A percentile compares a stretch with the other conserved stretches of the same genome.
These are phyloP conservation scores for Abscondita cerata DNA, from an alignment of 2,888 invertebrate genomes.

Conservation along the genomic window DNA sequence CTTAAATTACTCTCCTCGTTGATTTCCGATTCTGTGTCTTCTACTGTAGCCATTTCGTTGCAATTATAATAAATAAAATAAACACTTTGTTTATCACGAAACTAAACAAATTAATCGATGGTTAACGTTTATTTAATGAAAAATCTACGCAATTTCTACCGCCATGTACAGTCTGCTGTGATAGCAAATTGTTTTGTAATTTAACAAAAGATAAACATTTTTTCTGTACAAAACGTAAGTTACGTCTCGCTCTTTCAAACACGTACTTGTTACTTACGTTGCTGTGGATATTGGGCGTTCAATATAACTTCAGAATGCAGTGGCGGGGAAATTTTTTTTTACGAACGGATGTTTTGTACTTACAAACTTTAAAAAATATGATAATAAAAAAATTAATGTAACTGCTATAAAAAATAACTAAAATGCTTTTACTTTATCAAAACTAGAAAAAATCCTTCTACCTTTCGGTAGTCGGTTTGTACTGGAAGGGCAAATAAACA, in stretches of 20 bases:
- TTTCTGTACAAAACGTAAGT: background rate
- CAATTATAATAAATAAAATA: slow-evolving; percentile 3
- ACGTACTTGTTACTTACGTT: background rate
- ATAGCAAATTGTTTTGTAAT: slow-evolving; percentile 2
- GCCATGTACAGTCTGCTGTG: background rate
- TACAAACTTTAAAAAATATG: too few species aligned
- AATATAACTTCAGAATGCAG: background rate
- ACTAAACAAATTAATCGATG: slow-evolving; percentile 38
- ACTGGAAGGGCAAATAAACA: too few species aligned
- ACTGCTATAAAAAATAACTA: too few species aligned
- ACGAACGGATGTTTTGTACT: background rate
- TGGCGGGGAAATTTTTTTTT: background rate
- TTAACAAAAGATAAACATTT: slow-evolving; percentile 9
- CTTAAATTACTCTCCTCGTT: slow-evolving; percentile 54
- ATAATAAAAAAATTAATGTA: too few species aligned
- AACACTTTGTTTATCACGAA: slow-evolving; percentile 27
- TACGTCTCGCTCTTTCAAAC: background rate
- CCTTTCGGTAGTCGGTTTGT: too few species aligned
- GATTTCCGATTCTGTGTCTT: slow-evolving; percentile 38
- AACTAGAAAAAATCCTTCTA: too few species aligned
- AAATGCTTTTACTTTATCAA: too few species aligned
- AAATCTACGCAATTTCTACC: background rate
- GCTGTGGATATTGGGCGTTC: background rate
- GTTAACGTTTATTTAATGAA: slow-evolving; percentile 16
- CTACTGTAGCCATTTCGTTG: slow-evolving; percentile 49